Evolutionary conservation across 2,888 invertebrate species (phyloP).

Genomic region (Megastigmus dorsalis): DNA sequence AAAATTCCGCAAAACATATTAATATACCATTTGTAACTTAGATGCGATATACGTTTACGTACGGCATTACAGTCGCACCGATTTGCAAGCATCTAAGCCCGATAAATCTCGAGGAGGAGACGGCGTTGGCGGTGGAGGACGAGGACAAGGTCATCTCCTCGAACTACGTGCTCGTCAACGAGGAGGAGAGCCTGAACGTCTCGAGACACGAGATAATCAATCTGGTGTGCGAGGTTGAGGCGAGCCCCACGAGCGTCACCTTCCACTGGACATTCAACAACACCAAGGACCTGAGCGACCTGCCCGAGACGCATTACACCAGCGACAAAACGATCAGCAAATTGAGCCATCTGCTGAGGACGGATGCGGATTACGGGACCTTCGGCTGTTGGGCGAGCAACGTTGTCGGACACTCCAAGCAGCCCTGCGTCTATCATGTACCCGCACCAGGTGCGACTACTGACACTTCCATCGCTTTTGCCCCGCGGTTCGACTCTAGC

Average conservation of each 20-base stretch:
- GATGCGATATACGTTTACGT: no score
- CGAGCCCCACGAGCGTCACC: constrained; percentile 87
- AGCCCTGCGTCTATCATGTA: constrained; percentile 90
- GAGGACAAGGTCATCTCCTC: no score
- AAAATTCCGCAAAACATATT: no score
- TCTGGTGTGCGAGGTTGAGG: constrained; percentile 90
- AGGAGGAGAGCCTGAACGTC: constrained; percentile 10
- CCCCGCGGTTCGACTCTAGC: no score
- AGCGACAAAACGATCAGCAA: constrained; percentile 81
- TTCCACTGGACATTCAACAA: constrained; percentile 95
- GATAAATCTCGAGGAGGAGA: constrained; percentile 19
- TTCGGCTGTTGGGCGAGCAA: constrained; percentile 91
- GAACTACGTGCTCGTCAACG: neutral
- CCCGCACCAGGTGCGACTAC: constrained; percentile 86
- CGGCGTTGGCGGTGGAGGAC: neutral
- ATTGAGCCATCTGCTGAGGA: constrained; percentile 88
- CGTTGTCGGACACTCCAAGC: constrained; percentile 87
- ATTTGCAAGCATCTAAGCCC: constrained; percentile 66
- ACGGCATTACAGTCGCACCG: constrained; percentile 66
- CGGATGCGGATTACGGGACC: constrained; percentile 92
- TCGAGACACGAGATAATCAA: constrained; percentile 83
- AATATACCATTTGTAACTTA: no score
- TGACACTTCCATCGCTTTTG: no score
- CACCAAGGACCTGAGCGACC: constrained; percentile 88
- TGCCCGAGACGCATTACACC: constrained; percentile 79